Base-by-base conservation (phyloP, 2,888 invertebrate genomes). In the Campopleginae sp. region DNA sequence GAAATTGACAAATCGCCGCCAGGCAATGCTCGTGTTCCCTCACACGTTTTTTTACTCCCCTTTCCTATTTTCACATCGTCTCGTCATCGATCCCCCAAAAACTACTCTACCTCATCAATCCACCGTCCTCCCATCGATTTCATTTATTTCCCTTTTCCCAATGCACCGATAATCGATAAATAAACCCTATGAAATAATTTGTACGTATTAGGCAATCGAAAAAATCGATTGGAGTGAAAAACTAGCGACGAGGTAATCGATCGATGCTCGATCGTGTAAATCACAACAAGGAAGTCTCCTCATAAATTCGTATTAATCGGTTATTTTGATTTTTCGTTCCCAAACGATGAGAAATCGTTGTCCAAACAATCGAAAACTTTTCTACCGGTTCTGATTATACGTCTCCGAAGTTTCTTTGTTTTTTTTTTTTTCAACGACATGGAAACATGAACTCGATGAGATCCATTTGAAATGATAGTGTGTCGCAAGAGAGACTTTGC, bases 1-100 rank as follows among this genome's bases (percentile, higher is more conserved):
- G 89, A 89, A 89, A 89, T 89, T 88, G 88, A 89, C 89, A 89
- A 89, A 89, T 89, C 88, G 87, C 87, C 88, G 87, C 75, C 84
- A 84, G 86, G 84, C 84, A 79, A 65, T 82, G 46, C 74, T 61
- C 71, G 80, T 65, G 79, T 70, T 65, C 66, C 58, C 48, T 84
- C 82, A 10, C 68, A 58, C 66, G 66, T 19, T 54, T 48, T 38
- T 63, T 14, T 33, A 1, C 58, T 4, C 27, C 33, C n/a, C 19
- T 51, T 66, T 17, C n/a, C 27, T 61, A 31, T 78, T 54, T 66
- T 54, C 54, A 44, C 54, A 23, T 71, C 83, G 79, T 80, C 51
- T 74, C 61, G 74, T 70, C 63, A 23, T 72, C 78, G 54, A 27
- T 70, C 38, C 63, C 63, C 71, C 75, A 71, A 80, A 84, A 75